phyloP scores from a whole-genome alignment of 92 coral and sea anemone genomes.

The Plumapathes pennacea region DNA sequence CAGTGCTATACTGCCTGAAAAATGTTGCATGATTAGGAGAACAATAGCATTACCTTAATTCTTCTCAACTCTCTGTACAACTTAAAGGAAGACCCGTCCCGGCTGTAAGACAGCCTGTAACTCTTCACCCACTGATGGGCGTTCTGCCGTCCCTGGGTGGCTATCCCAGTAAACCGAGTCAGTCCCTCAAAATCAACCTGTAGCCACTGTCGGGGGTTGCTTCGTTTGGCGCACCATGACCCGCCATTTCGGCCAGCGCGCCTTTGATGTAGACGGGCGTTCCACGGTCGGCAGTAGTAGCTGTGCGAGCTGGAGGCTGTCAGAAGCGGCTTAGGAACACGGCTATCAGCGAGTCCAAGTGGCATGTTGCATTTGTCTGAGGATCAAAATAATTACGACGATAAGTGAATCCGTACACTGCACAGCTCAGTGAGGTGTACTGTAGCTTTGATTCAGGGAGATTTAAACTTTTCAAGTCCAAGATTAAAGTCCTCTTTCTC shows the following conservation, averaged over 20 bases:
- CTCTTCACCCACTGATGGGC: slow-evolving; percentile 65
- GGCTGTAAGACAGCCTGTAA: slow-evolving; percentile 59
- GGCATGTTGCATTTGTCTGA: slow-evolving; percentile 54
- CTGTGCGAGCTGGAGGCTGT: slow-evolving; percentile 76
- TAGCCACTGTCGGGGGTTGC: slow-evolving; percentile 55
- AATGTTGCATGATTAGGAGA: too few relatives aligned
- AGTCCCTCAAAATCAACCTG: slow-evolving; percentile 58
- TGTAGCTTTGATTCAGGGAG: too few relatives aligned
- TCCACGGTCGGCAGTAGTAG: slow-evolving; percentile 73
- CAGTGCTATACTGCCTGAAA: too few relatives aligned
- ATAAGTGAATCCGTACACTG: background rate
- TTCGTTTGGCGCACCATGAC: slow-evolving; percentile 73
- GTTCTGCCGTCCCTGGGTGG: slow-evolving; percentile 61
- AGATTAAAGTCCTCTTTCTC: too few relatives aligned
- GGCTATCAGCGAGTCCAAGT: slow-evolving; percentile 72
- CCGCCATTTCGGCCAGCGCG: slow-evolving; percentile 59
- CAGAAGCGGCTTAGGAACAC: slow-evolving; percentile 73
- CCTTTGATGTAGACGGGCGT: slow-evolving; percentile 69
- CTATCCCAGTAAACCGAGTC: slow-evolving; percentile 40
- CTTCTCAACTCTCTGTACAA: slow-evolving; percentile 54
- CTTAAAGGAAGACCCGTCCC: slow-evolving; percentile 51
- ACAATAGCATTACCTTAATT: slow-evolving; percentile 23
- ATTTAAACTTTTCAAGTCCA: too few relatives aligned
- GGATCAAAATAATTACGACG: background rate
- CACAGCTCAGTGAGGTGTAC: too few relatives aligned